Conservation (phyloP, 2,888 invertebrate species). For the Acanthosepion esculentum region DNA sequence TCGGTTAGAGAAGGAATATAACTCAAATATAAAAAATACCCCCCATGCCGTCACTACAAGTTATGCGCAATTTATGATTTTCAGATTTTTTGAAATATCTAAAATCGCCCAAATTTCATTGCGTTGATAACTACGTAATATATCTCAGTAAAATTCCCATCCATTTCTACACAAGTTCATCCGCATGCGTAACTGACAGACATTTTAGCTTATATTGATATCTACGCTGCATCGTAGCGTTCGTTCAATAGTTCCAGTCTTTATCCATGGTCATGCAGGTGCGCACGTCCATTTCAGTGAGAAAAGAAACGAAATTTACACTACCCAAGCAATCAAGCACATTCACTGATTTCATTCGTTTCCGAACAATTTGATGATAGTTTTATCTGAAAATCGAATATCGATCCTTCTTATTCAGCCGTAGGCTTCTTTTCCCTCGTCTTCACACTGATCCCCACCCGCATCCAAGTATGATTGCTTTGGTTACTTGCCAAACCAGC, state of each 20-base stretch:
- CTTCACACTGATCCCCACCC: not conserved
- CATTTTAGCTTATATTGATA: too few relatives aligned
- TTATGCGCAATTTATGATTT: too few relatives aligned
- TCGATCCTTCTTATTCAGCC: not conserved
- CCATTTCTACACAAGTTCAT: too few relatives aligned
- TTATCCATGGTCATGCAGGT: not conserved
- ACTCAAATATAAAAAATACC: too few relatives aligned
- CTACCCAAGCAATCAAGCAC: not conserved
- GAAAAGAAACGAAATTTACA: not conserved
- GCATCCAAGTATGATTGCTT: not conserved
- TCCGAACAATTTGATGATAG: slow-evolving; percentile 4
- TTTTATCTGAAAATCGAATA: slow-evolving; percentile 33
- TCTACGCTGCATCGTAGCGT: not conserved
- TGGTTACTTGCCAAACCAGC: not conserved
- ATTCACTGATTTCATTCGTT: not conserved
- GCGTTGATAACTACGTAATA: too few relatives aligned
- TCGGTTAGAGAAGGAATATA: too few relatives aligned
- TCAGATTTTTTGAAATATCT: too few relatives aligned
- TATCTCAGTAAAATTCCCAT: too few relatives aligned
- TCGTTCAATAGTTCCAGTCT: not conserved
- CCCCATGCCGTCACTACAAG: too few relatives aligned
- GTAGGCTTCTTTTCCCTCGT: not conserved
- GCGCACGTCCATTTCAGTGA: not conserved
- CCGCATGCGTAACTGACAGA: too few relatives aligned
- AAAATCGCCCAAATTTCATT: too few relatives aligned